phyloP scores from a whole-genome alignment of 2,797 vertebrate genomes.

The Phalanger gymnotis region DNA sequence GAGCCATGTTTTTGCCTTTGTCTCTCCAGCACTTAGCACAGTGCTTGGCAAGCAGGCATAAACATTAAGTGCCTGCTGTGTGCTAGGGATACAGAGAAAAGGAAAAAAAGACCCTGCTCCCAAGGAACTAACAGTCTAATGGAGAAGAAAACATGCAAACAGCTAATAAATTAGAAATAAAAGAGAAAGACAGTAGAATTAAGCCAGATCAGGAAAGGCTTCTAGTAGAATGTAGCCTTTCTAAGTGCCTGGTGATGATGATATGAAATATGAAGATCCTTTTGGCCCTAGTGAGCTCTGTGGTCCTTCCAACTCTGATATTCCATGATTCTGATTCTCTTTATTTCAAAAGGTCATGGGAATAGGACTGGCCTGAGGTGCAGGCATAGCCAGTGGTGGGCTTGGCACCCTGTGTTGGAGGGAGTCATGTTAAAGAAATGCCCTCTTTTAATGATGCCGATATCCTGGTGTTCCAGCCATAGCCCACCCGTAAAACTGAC shows the following conservation, averaged over 20 bases:
- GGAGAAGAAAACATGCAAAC: neutral
- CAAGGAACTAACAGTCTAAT: neutral
- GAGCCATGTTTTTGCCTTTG: neutral
- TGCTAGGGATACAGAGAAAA: neutral
- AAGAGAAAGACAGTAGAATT: neutral
- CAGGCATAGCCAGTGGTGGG: neutral
- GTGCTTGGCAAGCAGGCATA: too few relatives aligned
- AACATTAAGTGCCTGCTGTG: neutral
- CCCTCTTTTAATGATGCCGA: neutral
- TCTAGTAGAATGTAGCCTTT: neutral
- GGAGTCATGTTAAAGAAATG: neutral
- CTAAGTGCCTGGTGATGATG: neutral
- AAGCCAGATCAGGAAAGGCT: neutral
- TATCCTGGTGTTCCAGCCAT: neutral
- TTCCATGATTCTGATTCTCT: neutral
- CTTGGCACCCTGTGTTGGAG: neutral
- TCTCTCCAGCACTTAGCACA: too few relatives aligned
- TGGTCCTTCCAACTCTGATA: neutral
- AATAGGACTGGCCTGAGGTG: neutral
- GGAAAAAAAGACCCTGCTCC: neutral
- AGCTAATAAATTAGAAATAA: neutral
- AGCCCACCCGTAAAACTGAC: neutral
- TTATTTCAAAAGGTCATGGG: neutral
- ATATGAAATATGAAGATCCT: neutral
- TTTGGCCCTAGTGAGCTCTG: neutral